A percentile compares a stretch with the other conserved stretches of the same genome.
Evolutionary conservation across 2,797 vertebrate genomes (phyloP).

Genomic region (Sebastolobus alascanus): DNA sequence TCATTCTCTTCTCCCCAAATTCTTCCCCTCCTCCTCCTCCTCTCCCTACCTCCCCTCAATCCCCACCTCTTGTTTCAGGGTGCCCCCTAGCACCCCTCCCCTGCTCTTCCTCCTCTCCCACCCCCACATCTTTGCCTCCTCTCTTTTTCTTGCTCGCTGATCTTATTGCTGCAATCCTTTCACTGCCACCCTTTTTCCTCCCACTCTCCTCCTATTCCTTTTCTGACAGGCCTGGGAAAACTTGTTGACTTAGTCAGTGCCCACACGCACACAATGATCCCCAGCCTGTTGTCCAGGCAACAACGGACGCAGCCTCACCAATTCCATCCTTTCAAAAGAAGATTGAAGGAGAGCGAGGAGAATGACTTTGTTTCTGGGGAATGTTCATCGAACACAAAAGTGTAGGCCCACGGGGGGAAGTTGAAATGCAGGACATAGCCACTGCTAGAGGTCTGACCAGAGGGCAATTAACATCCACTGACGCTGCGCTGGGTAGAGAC

Average conservation of each 20-base stretch:
- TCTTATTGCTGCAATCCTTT: conserved; percentile 77
- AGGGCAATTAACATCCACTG: conserved; percentile 41
- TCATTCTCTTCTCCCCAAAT: conserved; percentile 37
- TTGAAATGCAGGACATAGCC: conserved; percentile 13
- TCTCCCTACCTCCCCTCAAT: conserved; percentile 26
- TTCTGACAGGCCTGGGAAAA: conserved; percentile 86
- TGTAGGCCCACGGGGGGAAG: conserved; percentile 22
- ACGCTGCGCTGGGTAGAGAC: background rate
- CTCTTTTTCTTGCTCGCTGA: conserved; percentile 55
- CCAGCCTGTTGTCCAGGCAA: conserved; percentile 79
- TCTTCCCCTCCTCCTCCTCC: conserved; percentile 36
- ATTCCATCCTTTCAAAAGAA: conserved; percentile 77
- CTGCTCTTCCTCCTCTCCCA: conserved; percentile 15
- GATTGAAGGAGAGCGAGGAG: conserved; percentile 71
- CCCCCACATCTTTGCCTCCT: conserved; percentile 28
- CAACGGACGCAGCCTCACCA: conserved; percentile 74
- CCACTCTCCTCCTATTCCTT: conserved; percentile 58
- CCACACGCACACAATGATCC: conserved; percentile 74
- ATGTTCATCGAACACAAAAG: conserved; percentile 73
- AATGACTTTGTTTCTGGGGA: conserved; percentile 78
- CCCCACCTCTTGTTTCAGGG: conserved; percentile 56
- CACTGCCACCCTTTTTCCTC: conserved; percentile 37
- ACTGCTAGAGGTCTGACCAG: conserved; percentile 26
- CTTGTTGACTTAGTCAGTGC: conserved; percentile 75
- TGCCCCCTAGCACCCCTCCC: background rate